Conservation (phyloP, 2,113 vertebrate species). For the Stictonetta naevosa region DNA sequence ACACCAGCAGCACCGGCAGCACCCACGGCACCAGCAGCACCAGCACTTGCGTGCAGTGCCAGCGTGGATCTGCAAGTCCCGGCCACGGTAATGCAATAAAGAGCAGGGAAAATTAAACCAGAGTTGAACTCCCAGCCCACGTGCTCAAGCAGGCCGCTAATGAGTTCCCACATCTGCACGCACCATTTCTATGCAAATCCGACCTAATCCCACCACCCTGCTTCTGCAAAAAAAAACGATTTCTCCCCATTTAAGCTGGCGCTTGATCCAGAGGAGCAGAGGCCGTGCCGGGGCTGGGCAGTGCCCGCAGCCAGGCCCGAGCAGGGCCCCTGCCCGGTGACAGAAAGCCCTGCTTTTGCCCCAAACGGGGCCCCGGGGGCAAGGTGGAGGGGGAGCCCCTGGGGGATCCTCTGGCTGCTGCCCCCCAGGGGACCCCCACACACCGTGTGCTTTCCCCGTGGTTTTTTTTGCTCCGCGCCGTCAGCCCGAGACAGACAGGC, state of each 20-base stretch:
- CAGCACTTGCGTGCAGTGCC: too few species aligned
- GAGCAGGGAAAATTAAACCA: too few species aligned
- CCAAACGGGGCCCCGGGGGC: neutral
- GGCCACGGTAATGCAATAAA: too few species aligned
- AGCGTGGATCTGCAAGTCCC: too few species aligned
- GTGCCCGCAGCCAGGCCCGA: too few species aligned
- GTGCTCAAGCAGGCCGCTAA: too few species aligned
- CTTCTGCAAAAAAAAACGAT: neutral
- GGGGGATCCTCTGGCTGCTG: neutral
- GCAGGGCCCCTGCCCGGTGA: too few species aligned
- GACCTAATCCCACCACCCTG: neutral
- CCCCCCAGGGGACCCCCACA: neutral
- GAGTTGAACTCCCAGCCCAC: too few species aligned
- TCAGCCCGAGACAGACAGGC: neutral
- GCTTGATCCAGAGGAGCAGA: rapidly evolving
- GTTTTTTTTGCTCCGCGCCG: neutral
- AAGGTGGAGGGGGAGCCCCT: neutral
- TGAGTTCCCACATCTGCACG: neutral
- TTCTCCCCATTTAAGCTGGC: rapidly evolving
- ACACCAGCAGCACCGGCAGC: too few species aligned
- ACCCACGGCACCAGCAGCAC: too few species aligned
- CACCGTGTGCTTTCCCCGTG: too few species aligned
- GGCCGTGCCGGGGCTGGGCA: neutral
- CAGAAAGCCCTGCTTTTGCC: neutral
- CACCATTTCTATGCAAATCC: rapidly evolving